Percentiles rank a stretch among this genome's conserved stretches.
phyloP scores from a whole-genome alignment of 2,113 vertebrate species.

The Zapornia atra region DNA sequence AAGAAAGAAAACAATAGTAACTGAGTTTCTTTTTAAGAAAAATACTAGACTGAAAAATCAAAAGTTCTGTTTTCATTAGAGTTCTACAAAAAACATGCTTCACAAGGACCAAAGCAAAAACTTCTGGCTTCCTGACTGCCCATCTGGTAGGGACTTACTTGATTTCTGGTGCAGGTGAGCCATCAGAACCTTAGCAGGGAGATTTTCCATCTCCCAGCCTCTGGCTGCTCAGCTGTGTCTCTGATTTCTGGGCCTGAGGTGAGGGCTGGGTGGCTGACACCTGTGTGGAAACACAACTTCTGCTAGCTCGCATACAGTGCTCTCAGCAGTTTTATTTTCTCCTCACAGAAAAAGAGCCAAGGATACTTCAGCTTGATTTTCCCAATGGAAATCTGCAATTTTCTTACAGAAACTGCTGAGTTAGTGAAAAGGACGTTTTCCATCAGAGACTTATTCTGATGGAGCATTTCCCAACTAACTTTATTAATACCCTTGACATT shows the following conservation, averaged over 20 bases:
- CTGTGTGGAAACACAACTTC: not conserved
- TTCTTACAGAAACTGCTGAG: constrained; percentile 48
- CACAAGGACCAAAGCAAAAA: not conserved
- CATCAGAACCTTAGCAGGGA: not conserved
- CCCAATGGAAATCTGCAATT: constrained; percentile 39
- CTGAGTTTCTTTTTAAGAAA: not conserved
- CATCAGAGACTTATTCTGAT: constrained; percentile 48
- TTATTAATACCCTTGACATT: constrained; percentile 67
- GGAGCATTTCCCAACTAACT: constrained; percentile 57
- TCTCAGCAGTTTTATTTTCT: not conserved
- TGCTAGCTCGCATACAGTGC: not conserved
- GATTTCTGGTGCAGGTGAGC: not conserved
- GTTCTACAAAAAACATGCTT: not conserved
- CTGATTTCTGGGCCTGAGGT: not conserved
- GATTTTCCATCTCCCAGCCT: not conserved
- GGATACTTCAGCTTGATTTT: constrained; percentile 30
- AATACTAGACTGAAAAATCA: not conserved
- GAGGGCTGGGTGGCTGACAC: not conserved
- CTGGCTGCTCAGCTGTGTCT: not conserved
- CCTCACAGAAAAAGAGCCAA: not conserved
- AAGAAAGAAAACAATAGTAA: not conserved
- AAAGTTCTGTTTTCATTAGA: not conserved
- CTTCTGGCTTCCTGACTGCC: not conserved
- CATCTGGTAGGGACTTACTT: not conserved
- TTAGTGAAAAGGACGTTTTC: constrained; percentile 38